Evolutionary conservation across 1,140 invertebrate species (phyloP), one percentile per base, ranked within the genome.

Genomic region (Anagrus nilaparvatae): DNA sequence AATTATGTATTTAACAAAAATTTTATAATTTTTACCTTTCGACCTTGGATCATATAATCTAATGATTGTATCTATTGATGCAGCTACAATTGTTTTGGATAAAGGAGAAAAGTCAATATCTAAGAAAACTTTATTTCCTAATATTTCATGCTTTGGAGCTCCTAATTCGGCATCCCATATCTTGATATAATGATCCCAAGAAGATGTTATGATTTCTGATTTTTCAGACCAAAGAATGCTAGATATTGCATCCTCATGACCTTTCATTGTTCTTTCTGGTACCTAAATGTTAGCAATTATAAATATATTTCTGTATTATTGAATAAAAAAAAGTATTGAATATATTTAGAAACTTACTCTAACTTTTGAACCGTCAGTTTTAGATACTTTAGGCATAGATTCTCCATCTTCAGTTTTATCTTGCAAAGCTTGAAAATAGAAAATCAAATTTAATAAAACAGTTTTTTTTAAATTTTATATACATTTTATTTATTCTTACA

Each of bases 121-220:
- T 52, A 97, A 84, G 61, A 95, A 91, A 19, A 89, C 84, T 67
- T 97, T 97, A 48, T 91, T 88, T 27, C 87, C 89, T 38, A 77
- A 73, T 48, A 90, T 73, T 63, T 92, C 86, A 28, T 78, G 73
- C 58, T 86, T 87, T 7, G 89, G 77, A 10, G 81, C 84, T 42
- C 81, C 83, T 21, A 87, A 61, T 63, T 92, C 81, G 17, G 87
- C 71, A 69, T 99, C 94, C 96, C 96, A 99, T 4, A 95, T 54
- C 62, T 87, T 84, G 8, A 99, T 68, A 1, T 92, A 90, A 56
- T 98, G 93, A 72, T 99, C 96, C 92, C 93, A 95, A 0, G 87
- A 86, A 2, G 85, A 86, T 0, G 90, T 91, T 10, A 87, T 74
- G 3, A 97, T 59, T 42, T 79, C 81, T 28, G 77, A 69, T 37